These are phyloP conservation scores for Hypocryptadius cinnamomeus DNA, from an alignment of 2,113 vertebrate genomes.

Conservation along the genomic window DNA sequence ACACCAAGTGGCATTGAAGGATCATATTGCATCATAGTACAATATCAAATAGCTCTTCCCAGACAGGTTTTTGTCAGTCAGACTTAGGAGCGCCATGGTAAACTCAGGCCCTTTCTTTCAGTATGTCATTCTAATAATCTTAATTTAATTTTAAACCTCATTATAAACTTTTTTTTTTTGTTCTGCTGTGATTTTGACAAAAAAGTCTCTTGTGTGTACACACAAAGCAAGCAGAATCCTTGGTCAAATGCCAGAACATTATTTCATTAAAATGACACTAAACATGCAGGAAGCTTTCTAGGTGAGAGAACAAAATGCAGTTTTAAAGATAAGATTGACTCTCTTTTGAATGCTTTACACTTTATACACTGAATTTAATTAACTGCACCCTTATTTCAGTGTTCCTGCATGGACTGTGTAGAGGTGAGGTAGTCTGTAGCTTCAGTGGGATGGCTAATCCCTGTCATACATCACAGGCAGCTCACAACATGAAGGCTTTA, in stretches of 20 bases:
- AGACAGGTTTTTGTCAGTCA: background rate
- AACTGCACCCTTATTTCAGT: background rate
- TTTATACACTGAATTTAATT: background rate
- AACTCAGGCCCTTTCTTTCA: background rate
- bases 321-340: background rate
- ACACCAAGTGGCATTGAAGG: background rate
- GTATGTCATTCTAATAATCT: background rate
- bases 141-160: background rate
- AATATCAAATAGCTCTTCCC: background rate
- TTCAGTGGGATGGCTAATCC: background rate
- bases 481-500: background rate
- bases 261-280: background rate
- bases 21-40: background rate
- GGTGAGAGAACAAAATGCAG: background rate
- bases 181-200: background rate
- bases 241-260: background rate
- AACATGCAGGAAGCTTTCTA: background rate
- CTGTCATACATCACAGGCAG: background rate
- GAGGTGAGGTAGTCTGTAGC: background rate
- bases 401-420: background rate
- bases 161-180: background rate
- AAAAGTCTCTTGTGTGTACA: rapidly evolving
- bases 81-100: background rate
- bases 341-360: background rate
- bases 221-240: background rate